phyloP scores from a whole-genome alignment of 92 coral and sea anemone species.

The Bergia sp. region DNA sequence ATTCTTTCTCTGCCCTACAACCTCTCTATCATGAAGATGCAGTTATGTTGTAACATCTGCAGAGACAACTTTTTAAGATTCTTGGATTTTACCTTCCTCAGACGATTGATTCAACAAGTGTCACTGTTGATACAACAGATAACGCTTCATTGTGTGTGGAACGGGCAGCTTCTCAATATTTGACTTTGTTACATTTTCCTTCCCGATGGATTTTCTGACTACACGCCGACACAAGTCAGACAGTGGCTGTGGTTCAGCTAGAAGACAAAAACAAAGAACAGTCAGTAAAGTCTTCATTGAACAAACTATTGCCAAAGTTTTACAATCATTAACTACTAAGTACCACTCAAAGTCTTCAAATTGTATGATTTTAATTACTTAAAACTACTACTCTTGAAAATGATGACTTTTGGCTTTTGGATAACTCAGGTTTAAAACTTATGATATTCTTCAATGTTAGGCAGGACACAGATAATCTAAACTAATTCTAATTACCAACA shows the following conservation, averaged over 20 bases:
- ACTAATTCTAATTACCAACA: too few relatives aligned
- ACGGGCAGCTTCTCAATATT: conserved; percentile 91
- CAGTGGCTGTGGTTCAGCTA: conserved; percentile 99
- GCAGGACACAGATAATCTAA: neutral
- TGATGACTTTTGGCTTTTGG: too few relatives aligned
- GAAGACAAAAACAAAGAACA: neutral
- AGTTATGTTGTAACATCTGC: too few relatives aligned
- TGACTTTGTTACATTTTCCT: conserved; percentile 85
- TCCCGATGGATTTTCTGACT: conserved; percentile 96
- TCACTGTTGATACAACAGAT: conserved; percentile 88
- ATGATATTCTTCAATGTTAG: too few relatives aligned
- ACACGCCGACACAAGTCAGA: conserved; percentile 93
- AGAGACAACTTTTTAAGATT: neutral
- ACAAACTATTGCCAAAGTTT: neutral
- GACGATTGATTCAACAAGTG: neutral
- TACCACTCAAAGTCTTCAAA: neutral
- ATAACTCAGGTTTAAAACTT: too few relatives aligned
- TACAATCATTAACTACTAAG: too few relatives aligned
- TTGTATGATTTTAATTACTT: too few relatives aligned
- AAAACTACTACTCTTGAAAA: neutral
- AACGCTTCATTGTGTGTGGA: conserved; percentile 91
- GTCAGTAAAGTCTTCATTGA: neutral
- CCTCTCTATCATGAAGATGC: neutral
- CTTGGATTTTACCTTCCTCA: neutral
- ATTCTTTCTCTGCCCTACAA: neutral